Evolutionary conservation across 2,888 invertebrate species (phyloP).

Genomic region (Chaetoderma sp.): DNA sequence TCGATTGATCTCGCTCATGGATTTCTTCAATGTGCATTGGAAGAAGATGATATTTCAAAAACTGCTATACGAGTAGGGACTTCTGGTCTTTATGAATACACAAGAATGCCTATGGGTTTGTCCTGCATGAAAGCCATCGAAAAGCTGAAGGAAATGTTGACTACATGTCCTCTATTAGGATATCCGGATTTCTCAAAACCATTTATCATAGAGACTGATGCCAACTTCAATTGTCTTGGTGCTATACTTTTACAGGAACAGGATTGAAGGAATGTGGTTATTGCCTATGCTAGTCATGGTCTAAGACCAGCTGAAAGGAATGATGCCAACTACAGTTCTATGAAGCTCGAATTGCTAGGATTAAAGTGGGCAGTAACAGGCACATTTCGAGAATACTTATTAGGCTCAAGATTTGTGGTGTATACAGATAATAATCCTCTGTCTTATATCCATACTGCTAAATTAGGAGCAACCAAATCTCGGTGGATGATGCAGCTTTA

Average conservation of each 20-base stretch:
- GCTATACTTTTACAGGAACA: conserved; percentile 38
- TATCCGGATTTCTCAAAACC: conserved; percentile 35
- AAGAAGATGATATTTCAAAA: conserved; percentile 10
- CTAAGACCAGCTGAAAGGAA: conserved; percentile 32
- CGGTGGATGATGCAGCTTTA: conserved; percentile 35
- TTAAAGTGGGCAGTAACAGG: conserved; percentile 39
- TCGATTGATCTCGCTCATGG: conserved; percentile 41
- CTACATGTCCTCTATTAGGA: conserved; percentile 32
- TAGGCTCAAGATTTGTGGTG: conserved; percentile 27
- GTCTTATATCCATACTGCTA: conserved; percentile 28
- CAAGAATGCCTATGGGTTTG: conserved; percentile 7
- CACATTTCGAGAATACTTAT: conserved; percentile 30
- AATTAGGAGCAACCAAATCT: conserved; percentile 39
- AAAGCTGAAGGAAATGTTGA: conserved; percentile 23
- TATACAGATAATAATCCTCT: conserved; percentile 33
- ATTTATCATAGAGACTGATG: conserved; percentile 39
- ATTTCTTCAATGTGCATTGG: conserved; percentile 38
- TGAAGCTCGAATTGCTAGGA: conserved; percentile 37
- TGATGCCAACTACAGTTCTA: conserved; percentile 33
- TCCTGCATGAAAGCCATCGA: conserved; percentile 28
- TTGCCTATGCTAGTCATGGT: conserved; percentile 37
- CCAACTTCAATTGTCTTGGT: conserved; percentile 30
- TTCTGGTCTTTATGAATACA: background rate
- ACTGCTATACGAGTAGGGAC: conserved; percentile 2
- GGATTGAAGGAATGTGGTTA: conserved; percentile 16